Percentiles rank a stretch among this genome's conserved stretches.
phyloP scores from a whole-genome alignment of 2,888 invertebrate genomes.

The Thalpophila matura region DNA sequence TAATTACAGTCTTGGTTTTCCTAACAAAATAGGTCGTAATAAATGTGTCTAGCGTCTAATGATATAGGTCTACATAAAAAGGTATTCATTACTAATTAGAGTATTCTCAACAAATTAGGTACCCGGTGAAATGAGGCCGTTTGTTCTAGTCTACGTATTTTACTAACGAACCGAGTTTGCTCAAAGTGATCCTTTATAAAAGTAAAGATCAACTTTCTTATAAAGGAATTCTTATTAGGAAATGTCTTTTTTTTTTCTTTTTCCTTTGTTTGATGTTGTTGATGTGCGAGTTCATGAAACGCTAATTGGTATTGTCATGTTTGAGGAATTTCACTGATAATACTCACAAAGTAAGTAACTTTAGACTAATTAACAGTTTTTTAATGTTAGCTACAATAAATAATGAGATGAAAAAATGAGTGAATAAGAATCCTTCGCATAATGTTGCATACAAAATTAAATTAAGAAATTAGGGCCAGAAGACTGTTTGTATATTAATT shows the following conservation, averaged over 20 bases:
- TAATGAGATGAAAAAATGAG: too few species aligned
- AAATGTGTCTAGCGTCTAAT: slow-evolving; percentile 14
- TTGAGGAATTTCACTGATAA: background rate
- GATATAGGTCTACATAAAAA: slow-evolving; percentile 16
- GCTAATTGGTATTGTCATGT: slow-evolving; percentile 23
- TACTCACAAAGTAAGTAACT: too few species aligned
- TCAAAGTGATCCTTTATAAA: slow-evolving; percentile 20
- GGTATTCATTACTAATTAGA: slow-evolving; percentile 26
- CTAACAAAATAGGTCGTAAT: slow-evolving; percentile 12
- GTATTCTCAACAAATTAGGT: slow-evolving; percentile 19
- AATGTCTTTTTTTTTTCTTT: slow-evolving; percentile 1
- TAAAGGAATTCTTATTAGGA: background rate
- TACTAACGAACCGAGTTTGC: slow-evolving; percentile 22
- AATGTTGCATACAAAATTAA: too few species aligned
- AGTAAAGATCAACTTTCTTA: slow-evolving; percentile 11
- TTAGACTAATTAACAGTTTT: too few species aligned
- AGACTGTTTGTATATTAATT: too few species aligned
- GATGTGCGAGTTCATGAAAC: slow-evolving; percentile 3
- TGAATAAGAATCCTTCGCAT: too few species aligned
- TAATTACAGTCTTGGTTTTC: slow-evolving; percentile 32
- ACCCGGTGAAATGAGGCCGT: slow-evolving; percentile 18
- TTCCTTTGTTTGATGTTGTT: background rate
- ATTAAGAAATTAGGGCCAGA: too few species aligned
- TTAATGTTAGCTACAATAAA: too few species aligned
- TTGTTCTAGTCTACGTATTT: slow-evolving; percentile 30